Base-by-base conservation (phyloP, 2,888 invertebrate species). In the Oscheius sp. region DNA sequence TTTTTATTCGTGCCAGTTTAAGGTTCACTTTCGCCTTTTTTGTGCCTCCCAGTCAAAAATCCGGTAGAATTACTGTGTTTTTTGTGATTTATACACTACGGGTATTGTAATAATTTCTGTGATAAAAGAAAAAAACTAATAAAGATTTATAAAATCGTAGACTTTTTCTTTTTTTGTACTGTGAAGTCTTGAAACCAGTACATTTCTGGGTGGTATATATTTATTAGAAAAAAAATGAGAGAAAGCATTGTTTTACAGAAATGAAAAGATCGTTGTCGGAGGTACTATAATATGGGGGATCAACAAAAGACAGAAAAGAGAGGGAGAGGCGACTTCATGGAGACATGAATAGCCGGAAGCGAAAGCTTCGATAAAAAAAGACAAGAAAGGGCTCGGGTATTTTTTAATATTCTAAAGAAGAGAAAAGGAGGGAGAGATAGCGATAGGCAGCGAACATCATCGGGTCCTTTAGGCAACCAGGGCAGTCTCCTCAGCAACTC, bases 31-130 rank as follows among this genome's bases (percentile, higher is more conserved):
- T 21, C 35, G 35, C 35, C 35, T 35, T 45, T 0, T 43, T n/a
- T 43, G 61, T 61, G 61, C 61, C 61, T 61, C 61, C 35, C 61
- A 61, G 61, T 61, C 61, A 61, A 41, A 61, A 61, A 43, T 61
- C 61, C 61, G 61, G 61, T 61, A 61, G 29, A 58, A 16, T 16
- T 58, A 58, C 58, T 58, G 58, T 27, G 25, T 58, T 58, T n/a
- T 58, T 27, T 35, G 35, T 35, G 35, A 35, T 35, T 35, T 35
- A 3, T 9, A 35, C 35, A 9, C n/a, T 35, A 35, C 35, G 35
- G 35, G 35, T 35, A 35, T 35, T 21, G 16, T 49, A 49, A 16
- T 49, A 21, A 49, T 49, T 45, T 45, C 16, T 49, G 49, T 49
- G 49, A 49, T 49, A 49, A n/a, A n/a, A 35, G 35, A 35, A 35